Conservation (phyloP, 2,888 invertebrate species). For the Scaptomyza polygonia region DNA sequence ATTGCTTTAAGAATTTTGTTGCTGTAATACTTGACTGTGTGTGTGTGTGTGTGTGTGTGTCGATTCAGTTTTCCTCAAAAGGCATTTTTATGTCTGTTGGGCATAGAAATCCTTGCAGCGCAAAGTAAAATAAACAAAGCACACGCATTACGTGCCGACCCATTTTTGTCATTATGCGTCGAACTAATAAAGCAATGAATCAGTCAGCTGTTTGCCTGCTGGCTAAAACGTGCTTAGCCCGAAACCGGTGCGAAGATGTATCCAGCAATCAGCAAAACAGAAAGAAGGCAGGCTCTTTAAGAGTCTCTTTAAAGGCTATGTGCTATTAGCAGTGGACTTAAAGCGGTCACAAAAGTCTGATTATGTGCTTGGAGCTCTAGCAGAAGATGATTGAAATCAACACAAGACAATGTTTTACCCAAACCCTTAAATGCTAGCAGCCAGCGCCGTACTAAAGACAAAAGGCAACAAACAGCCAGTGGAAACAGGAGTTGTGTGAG, state of each 20-base stretch:
- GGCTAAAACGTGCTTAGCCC: constrained; percentile 68
- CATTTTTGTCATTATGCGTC: constrained; percentile 78
- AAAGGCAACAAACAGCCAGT: constrained; percentile 29
- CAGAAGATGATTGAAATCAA: constrained; percentile 56
- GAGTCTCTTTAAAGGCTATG: constrained; percentile 56
- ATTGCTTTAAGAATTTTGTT: constrained; percentile 4
- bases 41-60: not conserved
- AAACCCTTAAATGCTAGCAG: constrained; percentile 9
- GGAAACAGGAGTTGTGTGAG: not conserved
- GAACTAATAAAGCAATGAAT: constrained; percentile 77
- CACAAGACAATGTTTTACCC: constrained; percentile 36
- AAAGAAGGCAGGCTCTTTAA: constrained; percentile 51
- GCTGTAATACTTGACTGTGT: constrained; percentile 21
- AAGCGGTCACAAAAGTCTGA: constrained; percentile 37
- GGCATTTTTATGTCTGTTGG: constrained; percentile 60
- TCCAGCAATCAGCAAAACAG: constrained; percentile 36
- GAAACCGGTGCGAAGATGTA: constrained; percentile 43
- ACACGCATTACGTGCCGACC: constrained; percentile 76
- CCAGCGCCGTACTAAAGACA: constrained; percentile 20
- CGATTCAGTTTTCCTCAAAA: constrained; percentile 16
- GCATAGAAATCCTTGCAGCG: constrained; percentile 68
- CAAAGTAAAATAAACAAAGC: constrained; percentile 71
- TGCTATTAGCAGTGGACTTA: constrained; percentile 41
- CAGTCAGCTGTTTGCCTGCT: constrained; percentile 52
- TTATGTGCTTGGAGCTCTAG: constrained; percentile 50